A percentile compares a stretch with the other conserved stretches of the same genome.
Evolutionary conservation across 2,888 invertebrate species (phyloP).

Genomic region (Mechanitis mazaeus): DNA sequence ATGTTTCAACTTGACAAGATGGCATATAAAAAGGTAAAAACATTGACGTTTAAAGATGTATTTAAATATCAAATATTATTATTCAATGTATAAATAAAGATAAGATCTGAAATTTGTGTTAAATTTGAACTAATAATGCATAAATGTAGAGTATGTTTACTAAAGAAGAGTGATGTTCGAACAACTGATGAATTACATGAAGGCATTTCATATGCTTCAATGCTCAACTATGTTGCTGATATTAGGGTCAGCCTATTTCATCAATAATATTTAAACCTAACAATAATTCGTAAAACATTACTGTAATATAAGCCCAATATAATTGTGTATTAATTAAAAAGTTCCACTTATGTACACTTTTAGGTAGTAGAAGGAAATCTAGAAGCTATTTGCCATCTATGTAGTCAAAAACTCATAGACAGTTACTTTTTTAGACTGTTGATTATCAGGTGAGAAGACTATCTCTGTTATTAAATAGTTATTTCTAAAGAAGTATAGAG

Average conservation of each 20-base stretch:
- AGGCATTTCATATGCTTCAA: slow-evolving; percentile 40
- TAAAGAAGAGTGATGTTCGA: slow-evolving; percentile 35
- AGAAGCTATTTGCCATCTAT: slow-evolving; percentile 48
- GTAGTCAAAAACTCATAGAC: slow-evolving; percentile 50
- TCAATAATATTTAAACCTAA: not conserved
- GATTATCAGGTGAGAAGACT: slow-evolving; percentile 43
- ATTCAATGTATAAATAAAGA: too few relatives aligned
- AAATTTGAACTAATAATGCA: slow-evolving; percentile 31
- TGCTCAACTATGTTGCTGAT: slow-evolving; percentile 44
- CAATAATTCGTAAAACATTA: too few relatives aligned
- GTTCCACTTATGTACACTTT: slow-evolving; percentile 10
- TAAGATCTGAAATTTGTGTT: too few relatives aligned
- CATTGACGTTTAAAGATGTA: too few relatives aligned
- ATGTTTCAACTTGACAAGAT: too few relatives aligned
- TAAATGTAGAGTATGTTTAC: slow-evolving; percentile 52
- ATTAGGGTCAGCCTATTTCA: slow-evolving; percentile 39
- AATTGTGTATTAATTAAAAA: too few relatives aligned
- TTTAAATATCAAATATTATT: too few relatives aligned
- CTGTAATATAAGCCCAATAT: too few relatives aligned
- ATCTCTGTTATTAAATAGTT: not conserved
- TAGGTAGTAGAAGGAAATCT: slow-evolving; percentile 38
- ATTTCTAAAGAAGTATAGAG: too few relatives aligned
- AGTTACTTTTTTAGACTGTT: slow-evolving; percentile 48
- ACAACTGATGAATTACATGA: slow-evolving; percentile 37
- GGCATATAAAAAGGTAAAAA: too few relatives aligned